phyloP scores from a whole-genome alignment of 1,140 invertebrate species.

The Diabrotica virgifera region DNA sequence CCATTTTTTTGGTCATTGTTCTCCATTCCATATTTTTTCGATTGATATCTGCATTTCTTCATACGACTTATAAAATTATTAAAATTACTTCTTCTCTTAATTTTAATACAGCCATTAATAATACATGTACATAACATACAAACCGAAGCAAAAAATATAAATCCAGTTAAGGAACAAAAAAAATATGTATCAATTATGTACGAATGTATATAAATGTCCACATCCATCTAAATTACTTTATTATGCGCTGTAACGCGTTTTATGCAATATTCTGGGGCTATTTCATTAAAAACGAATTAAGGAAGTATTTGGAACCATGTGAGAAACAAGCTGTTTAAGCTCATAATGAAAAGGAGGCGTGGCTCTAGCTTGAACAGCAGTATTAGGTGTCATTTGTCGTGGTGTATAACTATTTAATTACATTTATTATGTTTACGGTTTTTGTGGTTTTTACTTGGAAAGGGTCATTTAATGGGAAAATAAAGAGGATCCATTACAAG shows the following conservation, averaged over 20 bases:
- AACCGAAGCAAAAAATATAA: too few species aligned
- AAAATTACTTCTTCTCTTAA: too few species aligned
- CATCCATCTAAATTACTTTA: neutral
- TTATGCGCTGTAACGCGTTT: neutral
- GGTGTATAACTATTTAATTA: slow-evolving; percentile 20
- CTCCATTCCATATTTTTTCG: too few species aligned
- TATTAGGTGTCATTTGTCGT: slow-evolving; percentile 23
- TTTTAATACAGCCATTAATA: too few species aligned
- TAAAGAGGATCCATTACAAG: slow-evolving; percentile 18
- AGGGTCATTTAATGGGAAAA: slow-evolving; percentile 21
- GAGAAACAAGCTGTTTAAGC: slow-evolving; percentile 11
- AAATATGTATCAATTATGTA: too few species aligned
- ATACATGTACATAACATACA: too few species aligned
- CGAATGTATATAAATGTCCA: neutral
- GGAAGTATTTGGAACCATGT: slow-evolving; percentile 17
- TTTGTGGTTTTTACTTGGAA: slow-evolving; percentile 8
- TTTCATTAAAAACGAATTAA: slow-evolving; percentile 22
- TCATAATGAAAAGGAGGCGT: slow-evolving; percentile 6
- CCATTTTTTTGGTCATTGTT: too few species aligned
- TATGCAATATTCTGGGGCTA: slow-evolving; percentile 1
- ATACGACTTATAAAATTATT: too few species aligned
- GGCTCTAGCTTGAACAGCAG: slow-evolving; percentile 12
- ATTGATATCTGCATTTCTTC: too few species aligned
- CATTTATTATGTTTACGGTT: slow-evolving; percentile 10
- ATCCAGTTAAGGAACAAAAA: too few species aligned